A percentile compares a stretch with the other conserved stretches of the same genome.
Conservation (phyloP, 2,888 invertebrate genomes). For the Strigamia crassipes region DNA sequence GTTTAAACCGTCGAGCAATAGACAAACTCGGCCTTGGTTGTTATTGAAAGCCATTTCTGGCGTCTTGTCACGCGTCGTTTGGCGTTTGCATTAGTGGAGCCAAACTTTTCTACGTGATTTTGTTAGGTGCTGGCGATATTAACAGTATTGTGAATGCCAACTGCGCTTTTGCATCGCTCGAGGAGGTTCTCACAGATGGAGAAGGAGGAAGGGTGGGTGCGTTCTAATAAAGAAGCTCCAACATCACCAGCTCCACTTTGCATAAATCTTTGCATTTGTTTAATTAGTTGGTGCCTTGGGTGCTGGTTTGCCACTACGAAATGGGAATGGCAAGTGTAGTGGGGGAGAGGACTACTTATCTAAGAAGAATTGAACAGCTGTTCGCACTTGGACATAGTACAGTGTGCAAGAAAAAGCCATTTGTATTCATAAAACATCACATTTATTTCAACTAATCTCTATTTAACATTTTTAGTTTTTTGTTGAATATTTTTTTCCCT, state of each 20-base stretch:
- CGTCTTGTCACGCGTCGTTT: conserved; percentile 15
- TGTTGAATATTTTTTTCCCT: neutral
- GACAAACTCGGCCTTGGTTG: neutral
- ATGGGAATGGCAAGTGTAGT: neutral
- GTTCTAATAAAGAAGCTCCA: conserved; percentile 17
- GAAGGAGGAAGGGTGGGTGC: neutral
- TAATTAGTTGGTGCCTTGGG: conserved; percentile 30
- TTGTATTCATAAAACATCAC: conserved; percentile 23
- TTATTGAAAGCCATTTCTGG: neutral
- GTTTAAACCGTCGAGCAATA: neutral
- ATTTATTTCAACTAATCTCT: conserved; percentile 27
- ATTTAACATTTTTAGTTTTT: neutral
- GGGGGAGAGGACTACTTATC: neutral
- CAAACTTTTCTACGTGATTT: conserved; percentile 7
- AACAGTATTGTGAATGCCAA: neutral
- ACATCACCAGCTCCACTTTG: conserved; percentile 19
- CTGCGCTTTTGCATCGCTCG: neutral
- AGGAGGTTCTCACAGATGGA: conserved; percentile 2
- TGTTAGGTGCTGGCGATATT: conserved; percentile 25
- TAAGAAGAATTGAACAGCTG: conserved; percentile 26
- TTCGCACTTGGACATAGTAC: conserved; percentile 4
- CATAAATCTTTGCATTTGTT: conserved; percentile 25
- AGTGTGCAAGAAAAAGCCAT: neutral
- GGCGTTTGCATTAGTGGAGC: neutral
- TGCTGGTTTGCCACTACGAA: conserved; percentile 22